Base-by-base conservation (phyloP, 1,140 invertebrate species). In the Trichonephila clavipes region DNA sequence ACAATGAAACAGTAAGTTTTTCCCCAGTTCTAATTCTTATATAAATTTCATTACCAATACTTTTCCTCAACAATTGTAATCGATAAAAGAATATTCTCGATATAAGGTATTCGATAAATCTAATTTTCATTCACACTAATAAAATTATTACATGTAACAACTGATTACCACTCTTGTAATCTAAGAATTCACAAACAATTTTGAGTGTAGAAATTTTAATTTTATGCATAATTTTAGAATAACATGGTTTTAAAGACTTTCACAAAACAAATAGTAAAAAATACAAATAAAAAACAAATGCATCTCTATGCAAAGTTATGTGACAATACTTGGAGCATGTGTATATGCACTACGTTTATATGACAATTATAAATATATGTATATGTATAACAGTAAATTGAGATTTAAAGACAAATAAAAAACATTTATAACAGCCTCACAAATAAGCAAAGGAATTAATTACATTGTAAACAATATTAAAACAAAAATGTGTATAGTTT, bases 391-490 rank as follows among this genome's bases (percentile, higher is more conserved):
- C 69, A 81, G 21, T 90, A 81, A 82, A 81, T 82, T 24, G 58
- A 81, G 72, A 62, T 82, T 77, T 77, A 90, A 81, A 82, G 81
- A 90, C 58, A 81, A n/a, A n/a, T n/a, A n/a, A 90, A 77, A 58
- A 61, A 90, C 44, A 90, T 81, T 69, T 88, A 81, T 90, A 89
- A 90, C 89, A 90, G 12, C 21, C 24, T 82, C 21, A 81, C 44
- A 82, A 90, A 89, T 72, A 90, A 90, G 89, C 72, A 82, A 81
- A 90, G 89, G 34, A 89, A 81, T 77, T 44, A 89, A 81, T 77
- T 44, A 90, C 40, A 51, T 24, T 21, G 82, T 82, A 90, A 90
- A 81, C 81, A 85, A 59, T 77, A 61, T 87, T 21, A 92, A 92
- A 91, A 82, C 44, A 90, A 92, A 90, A 90, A 40, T 90, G 69